phyloP scores from a whole-genome alignment of 2,888 invertebrate species.

The Ceratothoa steindachneri region DNA sequence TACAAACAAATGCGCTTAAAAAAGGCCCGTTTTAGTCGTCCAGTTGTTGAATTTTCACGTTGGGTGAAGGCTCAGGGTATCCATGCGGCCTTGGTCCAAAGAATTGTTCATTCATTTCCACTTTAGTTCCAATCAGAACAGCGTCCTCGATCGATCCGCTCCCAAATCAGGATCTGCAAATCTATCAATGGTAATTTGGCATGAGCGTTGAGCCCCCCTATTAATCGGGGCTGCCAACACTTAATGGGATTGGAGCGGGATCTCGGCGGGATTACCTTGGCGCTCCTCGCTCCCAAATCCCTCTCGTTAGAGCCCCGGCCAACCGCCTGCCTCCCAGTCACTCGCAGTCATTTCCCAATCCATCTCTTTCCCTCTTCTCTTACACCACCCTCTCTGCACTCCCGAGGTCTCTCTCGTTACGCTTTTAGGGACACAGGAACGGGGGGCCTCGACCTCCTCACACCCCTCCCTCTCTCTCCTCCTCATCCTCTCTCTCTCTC shows the following conservation, averaged over 20 bases:
- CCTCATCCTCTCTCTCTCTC: neutral
- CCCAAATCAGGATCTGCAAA: neutral
- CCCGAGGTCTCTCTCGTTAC: neutral
- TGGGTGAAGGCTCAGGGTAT: too few relatives aligned
- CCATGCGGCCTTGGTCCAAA: too few relatives aligned
- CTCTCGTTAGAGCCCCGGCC: neutral
- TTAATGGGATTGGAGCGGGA: constrained; percentile 5
- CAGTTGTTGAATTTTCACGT: too few relatives aligned
- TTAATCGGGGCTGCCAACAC: constrained; percentile 5
- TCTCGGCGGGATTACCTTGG: neutral
- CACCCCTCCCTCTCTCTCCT: neutral
- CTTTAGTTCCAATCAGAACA: constrained; percentile 6
- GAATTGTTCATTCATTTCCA: constrained; percentile 7
- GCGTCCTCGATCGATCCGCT: neutral
- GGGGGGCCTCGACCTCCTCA: neutral
- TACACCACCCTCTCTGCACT: neutral
- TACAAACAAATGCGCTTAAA: too few relatives aligned
- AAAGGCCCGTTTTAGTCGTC: too few relatives aligned
- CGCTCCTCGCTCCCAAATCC: neutral
- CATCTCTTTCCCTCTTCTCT: too few relatives aligned
- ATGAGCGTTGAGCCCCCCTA: constrained; percentile 1
- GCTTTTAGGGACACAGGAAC: neutral
- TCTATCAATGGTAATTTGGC: constrained; percentile 15
- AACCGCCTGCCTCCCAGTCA: neutral
- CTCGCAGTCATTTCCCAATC: neutral